A percentile compares a stretch with the other conserved stretches of the same genome.
phyloP scores from a whole-genome alignment of 2,113 vertebrate genomes.

The Glaucomys volans region DNA sequence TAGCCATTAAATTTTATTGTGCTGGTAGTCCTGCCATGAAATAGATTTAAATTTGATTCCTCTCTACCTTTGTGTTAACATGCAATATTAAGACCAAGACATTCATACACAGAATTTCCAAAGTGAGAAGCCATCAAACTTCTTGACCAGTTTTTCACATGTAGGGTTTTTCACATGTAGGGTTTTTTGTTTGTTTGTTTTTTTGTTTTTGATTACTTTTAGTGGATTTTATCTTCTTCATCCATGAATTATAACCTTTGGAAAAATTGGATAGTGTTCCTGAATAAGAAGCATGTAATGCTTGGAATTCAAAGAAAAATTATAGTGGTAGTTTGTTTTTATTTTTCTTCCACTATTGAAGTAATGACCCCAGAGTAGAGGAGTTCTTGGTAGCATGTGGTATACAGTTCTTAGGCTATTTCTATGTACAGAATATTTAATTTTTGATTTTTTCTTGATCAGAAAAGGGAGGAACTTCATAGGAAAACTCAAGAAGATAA shows the following conservation, averaged over 20 bases:
- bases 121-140: conserved; percentile 9
- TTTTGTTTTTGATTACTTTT: not conserved
- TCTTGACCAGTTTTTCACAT: conserved; percentile 49
- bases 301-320: not conserved
- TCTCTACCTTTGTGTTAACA: conserved; percentile 45
- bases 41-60: conserved; percentile 67
- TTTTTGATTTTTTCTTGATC: conserved; percentile 7
- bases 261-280: not conserved
- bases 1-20: conserved; percentile 69
- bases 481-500: not conserved
- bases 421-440: conserved; percentile 35
- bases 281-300: not conserved
- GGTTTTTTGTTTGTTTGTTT: no score
- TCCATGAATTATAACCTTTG: not conserved
- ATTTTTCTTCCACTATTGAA: not conserved
- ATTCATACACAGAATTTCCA: conserved; percentile 26
- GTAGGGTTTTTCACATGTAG: conserved; percentile 13
- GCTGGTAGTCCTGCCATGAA: conserved; percentile 48
- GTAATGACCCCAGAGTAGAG: not conserved
- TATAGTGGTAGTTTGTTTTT: not conserved
- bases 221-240: not conserved
- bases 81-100: not conserved
- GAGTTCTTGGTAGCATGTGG: not conserved
- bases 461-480: not conserved
- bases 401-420: conserved; percentile 6